Evolutionary conservation across 2,113 vertebrate genomes (phyloP), one percentile per base, ranked within the genome.

Genomic region (Myrmecobius fasciatus): DNA sequence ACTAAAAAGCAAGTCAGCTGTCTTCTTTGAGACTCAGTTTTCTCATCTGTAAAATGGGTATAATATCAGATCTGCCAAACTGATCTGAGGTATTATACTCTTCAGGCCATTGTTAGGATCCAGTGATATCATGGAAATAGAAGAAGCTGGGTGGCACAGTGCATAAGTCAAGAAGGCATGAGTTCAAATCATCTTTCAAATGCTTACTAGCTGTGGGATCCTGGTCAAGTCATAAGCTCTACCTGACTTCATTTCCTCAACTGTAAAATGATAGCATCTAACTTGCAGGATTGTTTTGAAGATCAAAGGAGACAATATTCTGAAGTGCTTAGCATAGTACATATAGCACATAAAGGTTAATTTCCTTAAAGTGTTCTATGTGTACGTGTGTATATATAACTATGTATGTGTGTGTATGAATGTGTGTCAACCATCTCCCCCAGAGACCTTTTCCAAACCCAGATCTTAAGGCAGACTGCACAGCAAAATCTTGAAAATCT

Each of bases 361-460:
- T 60, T 60, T 60, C 28, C 46, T 89, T 92, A 94, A 94, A 54
- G 26, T 91, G 91, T 60, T 25, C 46, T 54, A 9, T 54, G 53
- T 54, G 25, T 54, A 2, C 8, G 25, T 54, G 53, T 54, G 25
- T 92, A 17, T n/a, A n/a, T n/a, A n/a, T n/a, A n/a, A n/a, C n/a
- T n/a, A n/a, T 5, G 36, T 95, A 1, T 60, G 43, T 11, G 9
- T 56, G 54, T 22, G 1, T 53, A 5, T 51, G 9, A 6, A 10
- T 51, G 49, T 51, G 31, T 17, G 12, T 67, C 14, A 67, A 31
- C 31, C 31, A 17, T 67, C 60, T 67, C 3, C 12, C 60, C 31
- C 31, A 14, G 11, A 60, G 91, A 90, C 12, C 11, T 83, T 46
- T n/a, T 49, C 14, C 52, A 89, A 94, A 92, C 47, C 28, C 24